Conservation (phyloP, 2,888 invertebrate genomes). For the Lissonota sp. region DNA sequence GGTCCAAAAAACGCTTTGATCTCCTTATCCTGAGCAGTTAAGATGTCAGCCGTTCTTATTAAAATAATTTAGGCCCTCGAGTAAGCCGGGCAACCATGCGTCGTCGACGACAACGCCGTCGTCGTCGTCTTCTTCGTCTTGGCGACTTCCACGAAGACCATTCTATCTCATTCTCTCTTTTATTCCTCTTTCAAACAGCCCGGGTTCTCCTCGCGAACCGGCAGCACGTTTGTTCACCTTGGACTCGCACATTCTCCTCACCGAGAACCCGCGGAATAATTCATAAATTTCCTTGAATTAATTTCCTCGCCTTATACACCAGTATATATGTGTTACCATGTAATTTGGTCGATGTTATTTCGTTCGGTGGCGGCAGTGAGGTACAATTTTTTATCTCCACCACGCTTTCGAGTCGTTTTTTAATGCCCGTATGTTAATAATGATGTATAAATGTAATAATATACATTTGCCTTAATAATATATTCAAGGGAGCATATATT, state of each 20-base stretch:
- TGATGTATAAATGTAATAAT: slow-evolving; percentile 6
- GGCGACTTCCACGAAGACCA: slow-evolving; percentile 62
- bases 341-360: slow-evolving; percentile 51
- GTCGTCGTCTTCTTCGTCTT: slow-evolving; percentile 40
- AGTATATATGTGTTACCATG: slow-evolving; percentile 12
- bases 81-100: slow-evolving; percentile 48
- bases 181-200: slow-evolving; percentile 14
- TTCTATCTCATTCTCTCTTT: background rate
- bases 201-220: slow-evolving; percentile 26
- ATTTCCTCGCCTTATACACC: slow-evolving; percentile 34
- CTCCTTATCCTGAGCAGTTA: slow-evolving; percentile 77
- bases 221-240: slow-evolving; percentile 59
- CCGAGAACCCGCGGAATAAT: slow-evolving; percentile 54
- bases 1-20: slow-evolving; percentile 75
- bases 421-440: background rate
- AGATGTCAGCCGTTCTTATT: slow-evolving; percentile 79
- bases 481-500: slow-evolving; percentile 5
- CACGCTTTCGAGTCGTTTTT: slow-evolving; percentile 5
- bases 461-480: background rate
- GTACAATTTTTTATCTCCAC: slow-evolving; percentile 26
- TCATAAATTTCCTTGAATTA: slow-evolving; percentile 57
- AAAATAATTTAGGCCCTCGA: slow-evolving; percentile 76
- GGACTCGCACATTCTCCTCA: slow-evolving; percentile 33
- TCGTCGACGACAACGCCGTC: slow-evolving; percentile 23
- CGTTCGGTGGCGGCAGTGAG: background rate